Percentiles rank a stretch among this genome's conserved stretches.
phyloP scores from a whole-genome alignment of 1,140 invertebrate genomes.

The Drosophila subobscura region DNA sequence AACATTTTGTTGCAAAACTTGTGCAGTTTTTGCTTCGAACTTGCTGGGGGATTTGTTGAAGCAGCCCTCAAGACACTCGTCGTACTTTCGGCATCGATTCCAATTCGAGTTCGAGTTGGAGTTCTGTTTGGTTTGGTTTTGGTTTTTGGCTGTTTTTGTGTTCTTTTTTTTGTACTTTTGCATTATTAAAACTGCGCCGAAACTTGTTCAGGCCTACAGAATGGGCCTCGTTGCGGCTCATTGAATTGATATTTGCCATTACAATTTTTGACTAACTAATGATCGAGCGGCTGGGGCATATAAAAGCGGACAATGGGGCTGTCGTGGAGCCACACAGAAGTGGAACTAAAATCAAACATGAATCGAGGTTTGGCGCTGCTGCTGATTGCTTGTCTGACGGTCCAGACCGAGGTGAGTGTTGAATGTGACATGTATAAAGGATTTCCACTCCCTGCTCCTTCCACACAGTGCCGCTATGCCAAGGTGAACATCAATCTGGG shows the following conservation, averaged over 20 bases:
- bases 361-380: slow-evolving; percentile 20
- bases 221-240: slow-evolving; percentile 46
- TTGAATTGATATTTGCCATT: slow-evolving; percentile 70
- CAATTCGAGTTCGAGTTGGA: slow-evolving; percentile 4
- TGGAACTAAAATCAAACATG: slow-evolving; percentile 14
- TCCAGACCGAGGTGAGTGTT: slow-evolving; percentile 12
- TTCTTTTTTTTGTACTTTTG: slow-evolving; percentile 53
- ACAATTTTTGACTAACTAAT: slow-evolving; percentile 35
- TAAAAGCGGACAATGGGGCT: slow-evolving; percentile 8
- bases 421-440: no score
- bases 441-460: no score
- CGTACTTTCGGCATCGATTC: slow-evolving; percentile 66
- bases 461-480: slow-evolving; percentile 37
- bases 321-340: neutral
- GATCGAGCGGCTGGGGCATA: slow-evolving; percentile 9
- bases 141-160: slow-evolving; percentile 18
- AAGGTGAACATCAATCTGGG: slow-evolving; percentile 55
- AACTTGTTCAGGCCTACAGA: slow-evolving; percentile 57
- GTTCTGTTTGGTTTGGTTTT: slow-evolving; percentile 22
- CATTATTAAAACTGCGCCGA: slow-evolving; percentile 63
- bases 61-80: slow-evolving; percentile 67
- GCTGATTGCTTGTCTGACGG: slow-evolving; percentile 4
- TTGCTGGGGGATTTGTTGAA: slow-evolving; percentile 59
- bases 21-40: slow-evolving; percentile 37
- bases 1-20: slow-evolving; percentile 59